Evolutionary conservation across 2,888 invertebrate genomes (phyloP), one percentile per base, ranked within the genome.

Genomic region (Cantharis lateralis): DNA sequence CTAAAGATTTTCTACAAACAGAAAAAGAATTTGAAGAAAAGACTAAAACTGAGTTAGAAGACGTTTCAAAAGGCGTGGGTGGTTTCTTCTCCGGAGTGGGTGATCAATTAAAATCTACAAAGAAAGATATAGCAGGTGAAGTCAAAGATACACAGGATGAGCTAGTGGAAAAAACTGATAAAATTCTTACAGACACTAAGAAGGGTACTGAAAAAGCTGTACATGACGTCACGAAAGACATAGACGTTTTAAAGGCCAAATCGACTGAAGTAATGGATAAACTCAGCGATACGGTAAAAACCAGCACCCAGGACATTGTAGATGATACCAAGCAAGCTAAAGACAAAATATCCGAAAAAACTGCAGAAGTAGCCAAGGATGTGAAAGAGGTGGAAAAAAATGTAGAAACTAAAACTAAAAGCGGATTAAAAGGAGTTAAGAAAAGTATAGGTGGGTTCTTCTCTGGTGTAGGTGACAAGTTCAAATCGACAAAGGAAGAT

Each of bases 351-450:
- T 70, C 71, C 10, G 75, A 69, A 5, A 80, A 79, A 72, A 74
- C 78, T 15, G 71, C 69, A 16, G 77, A 77, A 63, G 77, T 72
- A 15, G 32, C 78, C 15, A 75, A 70, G 24, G 78, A 78, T 15
- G 68, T 71, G 24, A n/a, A 75, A 15, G 28, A 70, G 16, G 62
- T 13, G 2, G 61, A 48, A 9, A 64, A 70, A 9, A 18, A 16
- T 63, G 63, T 63, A 13, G 63, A 63, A 16, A 7, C 16, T 18
- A 63, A 63, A 64, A 64, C 62, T 15, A 62, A 72, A 24, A 62
- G 61, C 5, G 71, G 82, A 10, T 83, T 84, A 2, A 84, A 84
- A 68, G 83, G 83, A 77, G 81, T 75, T 11, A 71, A 72, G 20
- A 74, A 71, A 13, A 79, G 80, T 62, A 79, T 80, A 10, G 81